Conservation (phyloP, 2,888 invertebrate genomes). For the Cantharis rufa region DNA sequence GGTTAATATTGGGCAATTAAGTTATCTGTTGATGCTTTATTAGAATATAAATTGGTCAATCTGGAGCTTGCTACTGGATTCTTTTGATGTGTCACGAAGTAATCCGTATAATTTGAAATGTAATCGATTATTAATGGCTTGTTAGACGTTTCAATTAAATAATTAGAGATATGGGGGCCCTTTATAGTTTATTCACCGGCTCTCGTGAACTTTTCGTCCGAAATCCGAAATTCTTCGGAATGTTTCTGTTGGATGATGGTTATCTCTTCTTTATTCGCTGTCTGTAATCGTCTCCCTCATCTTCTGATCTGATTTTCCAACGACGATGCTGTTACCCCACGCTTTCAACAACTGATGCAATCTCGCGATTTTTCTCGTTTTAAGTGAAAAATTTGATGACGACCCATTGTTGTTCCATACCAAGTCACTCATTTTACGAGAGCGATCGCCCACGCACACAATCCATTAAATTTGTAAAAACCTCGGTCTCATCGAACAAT, state of each 20-base stretch:
- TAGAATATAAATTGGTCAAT: slow-evolving; percentile 1
- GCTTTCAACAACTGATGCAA: not conserved
- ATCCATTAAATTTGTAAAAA: not conserved
- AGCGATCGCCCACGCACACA: not conserved
- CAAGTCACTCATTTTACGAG: not conserved
- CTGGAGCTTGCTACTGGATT: not conserved
- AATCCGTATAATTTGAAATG: not conserved
- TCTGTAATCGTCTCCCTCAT: not conserved
- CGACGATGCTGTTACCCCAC: not conserved
- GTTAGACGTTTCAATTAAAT: not conserved
- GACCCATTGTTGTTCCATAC: not conserved
- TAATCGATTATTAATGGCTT: not conserved
- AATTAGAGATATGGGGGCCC: not conserved
- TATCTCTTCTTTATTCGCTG: not conserved
- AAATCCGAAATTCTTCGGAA: not conserved
- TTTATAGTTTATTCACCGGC: not conserved
- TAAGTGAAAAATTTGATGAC: not conserved
- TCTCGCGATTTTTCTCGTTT: not conserved
- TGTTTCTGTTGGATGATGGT: not conserved
- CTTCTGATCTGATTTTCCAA: not conserved
- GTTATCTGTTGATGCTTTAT: not conserved
- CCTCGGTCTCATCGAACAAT: not conserved
- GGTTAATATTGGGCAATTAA: not conserved
- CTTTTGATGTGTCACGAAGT: not conserved
- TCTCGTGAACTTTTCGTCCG: no score